Base-by-base conservation (phyloP, 2,797 vertebrate genomes). In the Myotis vivesi region DNA sequence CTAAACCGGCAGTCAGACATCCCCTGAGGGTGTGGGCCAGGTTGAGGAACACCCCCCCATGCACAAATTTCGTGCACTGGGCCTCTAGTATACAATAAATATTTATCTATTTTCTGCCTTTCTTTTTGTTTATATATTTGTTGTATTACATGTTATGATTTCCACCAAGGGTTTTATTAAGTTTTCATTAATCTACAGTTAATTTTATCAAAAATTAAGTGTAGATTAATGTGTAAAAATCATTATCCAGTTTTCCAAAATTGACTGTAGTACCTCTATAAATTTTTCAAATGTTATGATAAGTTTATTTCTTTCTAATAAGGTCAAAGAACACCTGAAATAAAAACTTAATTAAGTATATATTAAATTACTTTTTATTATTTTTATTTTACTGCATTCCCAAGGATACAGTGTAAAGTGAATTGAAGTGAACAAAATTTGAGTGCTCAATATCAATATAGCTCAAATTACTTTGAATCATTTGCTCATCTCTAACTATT, bases 401-500 rank as follows among this genome's bases (percentile, higher is more conserved):
- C 97, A 97, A 97, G 94, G 96, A 96, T 93, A 96, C 9, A 41
- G 33, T 83, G 25, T 90, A 96, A 94, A 95, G 82, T 95, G 92
- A 93, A 94, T 73, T 95, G 55, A 13, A 93, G 87, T 96, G 83
- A 94, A 92, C 95, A 94, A 95, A 96, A 86, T 33, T 7, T 83
- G 76, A 96, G 28, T 95, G 88, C 97, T 95, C 94, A 94, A 92
- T 96, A 95, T 92, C 92, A 95, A 96, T 82, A 84, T 36, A 94
- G 85, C 33, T 44, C 64, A 96, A 97, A 97, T 97, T 97, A 97
- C 85, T 93, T 84, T 97, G 96, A 97, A 94, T 96, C 53, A 97
- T 97, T 97, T 97, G 82, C 95, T 94, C 94, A 97, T 96, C 86
- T 93, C 90, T 96, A 95, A 95, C 87, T 90, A 95, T 96, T 96